These are phyloP conservation scores for Selene dorsalis DNA, from an alignment of 2,797 vertebrate species.

Conservation along the genomic window DNA sequence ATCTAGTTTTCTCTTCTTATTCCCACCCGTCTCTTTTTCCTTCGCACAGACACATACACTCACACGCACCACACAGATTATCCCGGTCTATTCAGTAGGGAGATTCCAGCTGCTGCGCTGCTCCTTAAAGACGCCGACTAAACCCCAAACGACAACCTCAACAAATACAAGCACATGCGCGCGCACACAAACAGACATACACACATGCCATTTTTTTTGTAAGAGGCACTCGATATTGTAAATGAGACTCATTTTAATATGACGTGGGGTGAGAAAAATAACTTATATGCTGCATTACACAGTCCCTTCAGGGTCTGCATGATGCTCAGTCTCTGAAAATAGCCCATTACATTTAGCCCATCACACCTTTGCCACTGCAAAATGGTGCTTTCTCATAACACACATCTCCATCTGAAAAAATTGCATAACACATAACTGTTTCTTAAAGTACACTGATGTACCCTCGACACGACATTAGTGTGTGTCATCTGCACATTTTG, in stretches of 20 bases:
- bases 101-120: conserved; percentile 58
- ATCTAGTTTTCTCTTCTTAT: conserved; percentile 42
- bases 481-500: conserved; percentile 3
- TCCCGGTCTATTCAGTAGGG: conserved; percentile 64
- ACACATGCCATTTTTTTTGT: conserved; percentile 2
- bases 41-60: not conserved
- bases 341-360: conserved; percentile 10
- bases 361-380: not conserved
- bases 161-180: conserved; percentile 29
- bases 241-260: conserved; percentile 47
- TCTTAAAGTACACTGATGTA: not conserved
- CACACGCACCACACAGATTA: conserved; percentile 58
- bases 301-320: conserved; percentile 13
- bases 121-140: conserved; percentile 61
- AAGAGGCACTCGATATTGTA: conserved; percentile 29
- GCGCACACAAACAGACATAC: conserved; percentile 8
- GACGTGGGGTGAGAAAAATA: conserved; percentile 19
- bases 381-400: conserved; percentile 33
- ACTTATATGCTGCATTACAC: conserved; percentile 1
- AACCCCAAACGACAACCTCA: conserved; percentile 56
- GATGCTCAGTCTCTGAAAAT: conserved; percentile 17
- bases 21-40: conserved; percentile 25
- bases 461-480: not conserved
- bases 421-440: conserved; percentile 1
- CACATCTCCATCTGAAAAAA: conserved; percentile 11